Evolutionary conservation across 2,888 invertebrate species (phyloP).

Genomic region (Falcaria lacertinaria): DNA sequence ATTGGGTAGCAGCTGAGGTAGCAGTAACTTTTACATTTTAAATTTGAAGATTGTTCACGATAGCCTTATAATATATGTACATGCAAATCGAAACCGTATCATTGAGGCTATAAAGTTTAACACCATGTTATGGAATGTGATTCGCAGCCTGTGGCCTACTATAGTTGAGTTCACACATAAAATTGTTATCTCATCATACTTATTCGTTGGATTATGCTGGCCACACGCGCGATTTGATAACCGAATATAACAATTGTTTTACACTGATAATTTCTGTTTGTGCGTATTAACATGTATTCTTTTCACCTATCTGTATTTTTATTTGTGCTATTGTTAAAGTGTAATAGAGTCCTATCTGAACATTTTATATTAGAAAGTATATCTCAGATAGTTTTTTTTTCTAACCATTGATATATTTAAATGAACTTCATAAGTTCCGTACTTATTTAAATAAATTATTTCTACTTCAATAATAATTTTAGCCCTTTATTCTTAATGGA

Average conservation of each 20-base stretch:
- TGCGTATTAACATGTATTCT: neutral
- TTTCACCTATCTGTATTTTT: too few relatives aligned
- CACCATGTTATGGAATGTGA: neutral
- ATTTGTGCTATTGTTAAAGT: too few relatives aligned
- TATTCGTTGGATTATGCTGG: conserved; percentile 38
- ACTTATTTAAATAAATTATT: too few relatives aligned
- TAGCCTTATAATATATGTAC: neutral
- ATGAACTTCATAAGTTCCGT: too few relatives aligned
- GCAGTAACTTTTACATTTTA: neutral
- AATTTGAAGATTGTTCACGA: neutral
- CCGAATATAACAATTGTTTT: conserved; percentile 2
- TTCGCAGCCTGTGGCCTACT: conserved; percentile 5
- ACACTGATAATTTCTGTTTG: neutral
- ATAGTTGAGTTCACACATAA: conserved; percentile 13
- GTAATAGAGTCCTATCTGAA: too few relatives aligned
- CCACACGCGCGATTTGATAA: conserved; percentile 50
- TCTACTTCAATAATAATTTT: too few relatives aligned
- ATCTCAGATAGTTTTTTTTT: too few relatives aligned
- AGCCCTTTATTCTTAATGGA: too few relatives aligned
- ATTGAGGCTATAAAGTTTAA: neutral
- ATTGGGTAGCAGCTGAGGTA: conserved; percentile 1
- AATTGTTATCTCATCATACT: conserved; percentile 7
- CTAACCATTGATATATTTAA: too few relatives aligned
- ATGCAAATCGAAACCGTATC: neutral
- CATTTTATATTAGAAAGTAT: too few relatives aligned